Base-by-base conservation (phyloP, 2,888 invertebrate species). In the Azorinus chamasolen region DNA sequence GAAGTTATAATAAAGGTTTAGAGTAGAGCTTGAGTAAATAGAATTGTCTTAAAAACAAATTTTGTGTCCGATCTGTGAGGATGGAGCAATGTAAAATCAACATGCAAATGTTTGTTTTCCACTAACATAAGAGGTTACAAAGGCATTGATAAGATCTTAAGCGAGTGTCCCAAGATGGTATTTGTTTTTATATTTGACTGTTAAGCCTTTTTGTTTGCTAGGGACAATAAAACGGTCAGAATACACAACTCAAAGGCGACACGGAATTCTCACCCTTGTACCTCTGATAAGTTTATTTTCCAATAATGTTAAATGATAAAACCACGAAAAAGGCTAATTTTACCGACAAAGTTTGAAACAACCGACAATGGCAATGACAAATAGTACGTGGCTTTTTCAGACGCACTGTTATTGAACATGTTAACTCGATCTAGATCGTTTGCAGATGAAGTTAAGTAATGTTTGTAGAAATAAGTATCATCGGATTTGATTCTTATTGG, bases 41-140 rank as follows among this genome's bases (percentile, higher is more conserved):
- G 24, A 16, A 63, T 25, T 54, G 64, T 59, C 68, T 61, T 59
- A 65, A 57, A 63, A 78, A 63, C 72, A 79, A 74, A 55, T 70
- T 72, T 71, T 72, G 62, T 69, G 73, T 71, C 71, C 54, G 74
- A 70, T 73, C 70, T 75, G 68, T 68, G 78, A 66, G 64, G 72
- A 70, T 74, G 51, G 62, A 63, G 68, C 54, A 25, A 66, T 48
- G 62, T 62, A 57, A 80, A 84, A 82, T 82, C 82, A 82, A 82
- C 78, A 82, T 55, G 66, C 69, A 68, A 73, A 78, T 84, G 82
- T 84, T 82, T 82, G 76, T 82, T 80, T 83, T 79, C 72, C 48
- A 64, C 59, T 53, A 32, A 46, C 55, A 72, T 74, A 71, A 62
- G 75, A 75, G 55, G 75, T 75, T 54, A 76, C 79, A 75, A 70